These are phyloP conservation scores for Tipula helvola DNA, from an alignment of 2,888 invertebrate species.

Conservation along the genomic window DNA sequence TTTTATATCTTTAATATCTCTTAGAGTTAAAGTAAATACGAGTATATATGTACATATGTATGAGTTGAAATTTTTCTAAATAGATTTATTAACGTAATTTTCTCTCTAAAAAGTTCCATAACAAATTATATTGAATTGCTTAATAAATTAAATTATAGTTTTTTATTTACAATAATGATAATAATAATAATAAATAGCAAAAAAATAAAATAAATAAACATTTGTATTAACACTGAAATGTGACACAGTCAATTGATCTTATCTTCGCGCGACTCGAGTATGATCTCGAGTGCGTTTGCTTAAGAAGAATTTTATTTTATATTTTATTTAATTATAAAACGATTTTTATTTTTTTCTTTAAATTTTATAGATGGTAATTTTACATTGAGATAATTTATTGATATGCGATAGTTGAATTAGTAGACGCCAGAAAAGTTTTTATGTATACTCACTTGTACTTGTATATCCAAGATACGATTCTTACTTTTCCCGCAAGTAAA, in stretches of 20 bases:
- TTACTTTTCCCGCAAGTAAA: not conserved
- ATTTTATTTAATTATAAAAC: not conserved
- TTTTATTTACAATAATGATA: not conserved
- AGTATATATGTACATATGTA: not conserved
- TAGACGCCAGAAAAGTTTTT: not conserved
- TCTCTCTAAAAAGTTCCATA: not conserved
- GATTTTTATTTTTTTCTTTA: not conserved
- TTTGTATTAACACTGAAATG: slow-evolving; percentile 7
- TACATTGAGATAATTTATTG: not conserved
- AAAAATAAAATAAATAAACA: not conserved
- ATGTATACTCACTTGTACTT: not conserved
- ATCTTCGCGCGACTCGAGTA: not conserved
- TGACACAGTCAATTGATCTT: not conserved
- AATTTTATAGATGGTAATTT: not conserved
- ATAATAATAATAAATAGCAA: not conserved
- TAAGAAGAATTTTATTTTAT: not conserved
- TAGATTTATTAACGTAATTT: not conserved
- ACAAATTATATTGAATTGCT: not conserved
- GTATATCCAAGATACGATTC: not conserved
- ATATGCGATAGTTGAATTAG: not conserved
- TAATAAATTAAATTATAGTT: not conserved
- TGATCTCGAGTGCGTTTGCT: not conserved
- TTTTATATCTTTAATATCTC: not conserved
- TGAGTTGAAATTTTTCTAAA: not conserved
- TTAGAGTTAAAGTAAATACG: not conserved